phyloP scores from a whole-genome alignment of 2,113 vertebrate genomes.

The Mormyrus lacerda region DNA sequence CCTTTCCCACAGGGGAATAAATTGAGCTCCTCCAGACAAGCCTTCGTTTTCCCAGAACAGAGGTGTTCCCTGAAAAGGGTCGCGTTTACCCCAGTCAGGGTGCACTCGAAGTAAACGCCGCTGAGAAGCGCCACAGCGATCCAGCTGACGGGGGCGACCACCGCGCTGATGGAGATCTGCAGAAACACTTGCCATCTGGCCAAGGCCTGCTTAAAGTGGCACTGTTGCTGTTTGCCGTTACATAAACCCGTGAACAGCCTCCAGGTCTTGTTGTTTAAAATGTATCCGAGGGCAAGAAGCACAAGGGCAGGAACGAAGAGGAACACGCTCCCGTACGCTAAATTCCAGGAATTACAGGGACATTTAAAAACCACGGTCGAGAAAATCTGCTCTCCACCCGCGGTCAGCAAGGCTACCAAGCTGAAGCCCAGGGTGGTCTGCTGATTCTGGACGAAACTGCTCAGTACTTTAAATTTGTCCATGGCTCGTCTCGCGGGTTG shows the following conservation, averaged over 20 bases:
- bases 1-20: conserved; percentile 48
- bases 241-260: conserved; percentile 57
- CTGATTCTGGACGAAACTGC: conserved; percentile 42
- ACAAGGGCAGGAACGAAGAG: conserved; percentile 64
- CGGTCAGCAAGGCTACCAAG: conserved; percentile 56
- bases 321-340: conserved; percentile 59
- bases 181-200: fast-evolving
- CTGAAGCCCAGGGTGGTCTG: conserved; percentile 47
- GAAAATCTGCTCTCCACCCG: conserved; percentile 59
- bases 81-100: conserved; percentile 38
- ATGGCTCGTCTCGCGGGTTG: conserved; percentile 37
- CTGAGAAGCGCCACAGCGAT: conserved; percentile 60
- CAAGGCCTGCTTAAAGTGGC: fast-evolving
- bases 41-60: not conserved
- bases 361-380: conserved; percentile 59
- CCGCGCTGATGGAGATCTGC: conserved; percentile 22
- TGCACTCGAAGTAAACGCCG: conserved; percentile 59
- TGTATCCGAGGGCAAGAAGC: conserved; percentile 60
- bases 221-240: fast-evolving
- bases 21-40: conserved; percentile 33
- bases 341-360: conserved; percentile 64
- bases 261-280: conserved; percentile 50
- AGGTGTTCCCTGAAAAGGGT: fast-evolving
- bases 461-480: conserved; percentile 45
- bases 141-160: conserved; percentile 65